phyloP scores from a whole-genome alignment of 1,140 invertebrate species.

The Hirudo medicinalis region DNA sequence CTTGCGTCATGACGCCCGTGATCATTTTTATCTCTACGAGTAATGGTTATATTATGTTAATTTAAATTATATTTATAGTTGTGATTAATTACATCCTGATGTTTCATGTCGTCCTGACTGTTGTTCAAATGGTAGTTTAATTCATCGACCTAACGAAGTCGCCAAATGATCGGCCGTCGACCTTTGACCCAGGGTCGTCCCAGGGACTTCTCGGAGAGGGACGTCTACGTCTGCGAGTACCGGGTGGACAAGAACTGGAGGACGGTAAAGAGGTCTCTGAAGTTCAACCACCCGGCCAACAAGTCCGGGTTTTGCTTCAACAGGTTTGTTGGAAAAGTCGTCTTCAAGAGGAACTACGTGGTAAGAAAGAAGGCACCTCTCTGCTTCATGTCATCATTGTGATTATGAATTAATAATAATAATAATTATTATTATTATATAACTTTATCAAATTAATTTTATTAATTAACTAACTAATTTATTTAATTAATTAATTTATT shows the following conservation, averaged over 20 bases:
- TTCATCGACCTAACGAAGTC: no score
- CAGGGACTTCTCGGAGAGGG: constrained; percentile 65
- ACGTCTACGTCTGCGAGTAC: constrained; percentile 91
- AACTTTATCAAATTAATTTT: no score
- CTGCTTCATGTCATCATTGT: no score
- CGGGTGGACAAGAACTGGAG: constrained; percentile 81
- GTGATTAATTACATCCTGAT: neutral
- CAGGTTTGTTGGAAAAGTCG: constrained; percentile 51
- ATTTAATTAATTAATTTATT: no score
- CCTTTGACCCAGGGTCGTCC: constrained; percentile 53
- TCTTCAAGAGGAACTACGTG: constrained; percentile 5
- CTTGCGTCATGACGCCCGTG: no score
- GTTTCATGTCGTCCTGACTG: neutral
- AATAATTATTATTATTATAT: no score
- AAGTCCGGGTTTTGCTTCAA: constrained; percentile 84
- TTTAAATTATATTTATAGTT: constrained; percentile 3
- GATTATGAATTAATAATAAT: no score
- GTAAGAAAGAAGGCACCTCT: neutral
- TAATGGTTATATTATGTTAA: neutral
- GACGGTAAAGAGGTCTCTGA: constrained; percentile 64
- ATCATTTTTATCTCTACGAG: no score
- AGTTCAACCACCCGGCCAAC: constrained; percentile 59
- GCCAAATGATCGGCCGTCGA: no score
- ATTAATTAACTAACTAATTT: no score
- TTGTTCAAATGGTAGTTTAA: neutral